These are phyloP conservation scores for Drosophila lowei DNA, from an alignment of 1,140 invertebrate species.

Conservation along the genomic window DNA sequence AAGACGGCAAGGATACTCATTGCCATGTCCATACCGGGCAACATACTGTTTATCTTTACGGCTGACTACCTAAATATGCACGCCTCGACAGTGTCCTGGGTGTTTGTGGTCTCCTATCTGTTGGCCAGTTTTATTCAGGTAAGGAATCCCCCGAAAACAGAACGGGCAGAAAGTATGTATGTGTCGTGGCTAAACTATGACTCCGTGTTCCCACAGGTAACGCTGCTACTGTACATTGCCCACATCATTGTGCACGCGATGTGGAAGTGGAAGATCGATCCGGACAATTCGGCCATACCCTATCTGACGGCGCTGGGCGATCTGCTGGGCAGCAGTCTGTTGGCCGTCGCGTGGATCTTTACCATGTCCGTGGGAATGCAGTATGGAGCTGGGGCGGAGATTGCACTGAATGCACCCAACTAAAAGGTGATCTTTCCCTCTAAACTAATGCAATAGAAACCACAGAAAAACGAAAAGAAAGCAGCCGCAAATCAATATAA, in stretches of 20 bases:
- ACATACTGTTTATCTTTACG: constrained; percentile 93
- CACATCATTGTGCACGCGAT: constrained; percentile 95
- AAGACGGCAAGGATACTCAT: constrained; percentile 94
- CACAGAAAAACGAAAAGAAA: constrained; percentile 2
- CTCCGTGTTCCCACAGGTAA: constrained; percentile 85
- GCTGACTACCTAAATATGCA: constrained; percentile 88
- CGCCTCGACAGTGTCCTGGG: constrained; percentile 82
- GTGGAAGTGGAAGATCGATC: constrained; percentile 96
- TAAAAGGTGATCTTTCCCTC: constrained; percentile 13
- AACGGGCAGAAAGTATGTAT: no score
- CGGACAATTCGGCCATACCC: constrained; percentile 98
- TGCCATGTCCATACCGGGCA: constrained; percentile 94
- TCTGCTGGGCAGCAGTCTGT: constrained; percentile 93
- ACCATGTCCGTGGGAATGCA: constrained; percentile 87
- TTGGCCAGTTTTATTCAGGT: constrained; percentile 81
- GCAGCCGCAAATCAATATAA: constrained; percentile 37
- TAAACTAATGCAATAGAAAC: background rate
- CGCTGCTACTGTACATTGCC: constrained; percentile 91
- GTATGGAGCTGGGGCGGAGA: constrained; percentile 83
- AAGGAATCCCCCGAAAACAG: background rate
- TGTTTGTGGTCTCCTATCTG: constrained; percentile 74
- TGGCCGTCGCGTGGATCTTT: constrained; percentile 93
- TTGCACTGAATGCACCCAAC: constrained; percentile 70
- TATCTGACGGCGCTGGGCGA: constrained; percentile 97
- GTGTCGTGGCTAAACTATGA: background rate